These are phyloP conservation scores for Heliconius charithonia DNA, from an alignment of 2,888 invertebrate species.

Conservation along the genomic window DNA sequence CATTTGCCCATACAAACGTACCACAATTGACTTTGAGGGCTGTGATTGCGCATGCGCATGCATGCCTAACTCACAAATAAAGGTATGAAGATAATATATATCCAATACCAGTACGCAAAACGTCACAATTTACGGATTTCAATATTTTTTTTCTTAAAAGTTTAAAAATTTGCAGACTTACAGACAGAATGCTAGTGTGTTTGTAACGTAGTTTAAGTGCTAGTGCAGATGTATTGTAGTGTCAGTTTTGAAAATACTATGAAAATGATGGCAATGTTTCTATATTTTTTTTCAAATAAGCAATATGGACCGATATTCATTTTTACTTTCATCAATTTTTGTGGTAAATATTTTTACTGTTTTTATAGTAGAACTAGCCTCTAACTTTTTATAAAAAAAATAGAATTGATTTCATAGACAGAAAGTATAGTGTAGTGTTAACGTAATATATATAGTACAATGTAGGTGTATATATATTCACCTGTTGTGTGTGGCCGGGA, in stretches of 20 bases:
- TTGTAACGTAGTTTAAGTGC: background rate
- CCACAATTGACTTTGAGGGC: background rate
- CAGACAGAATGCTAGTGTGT: background rate
- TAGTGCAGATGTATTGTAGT: background rate
- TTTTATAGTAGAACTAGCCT: no score
- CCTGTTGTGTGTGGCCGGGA: slow-evolving; percentile 70
- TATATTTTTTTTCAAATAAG: no score
- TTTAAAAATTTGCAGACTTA: background rate
- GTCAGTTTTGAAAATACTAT: background rate
- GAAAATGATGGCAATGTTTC: no score
- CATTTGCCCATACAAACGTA: background rate
- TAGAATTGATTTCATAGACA: no score
- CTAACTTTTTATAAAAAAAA: no score
- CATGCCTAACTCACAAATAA: background rate
- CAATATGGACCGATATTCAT: no score
- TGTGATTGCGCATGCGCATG: background rate
- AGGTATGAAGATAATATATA: background rate
- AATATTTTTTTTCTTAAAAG: no score
- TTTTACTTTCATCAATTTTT: no score
- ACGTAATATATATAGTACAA: background rate
- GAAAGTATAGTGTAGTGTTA: background rate
- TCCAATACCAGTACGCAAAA: background rate
- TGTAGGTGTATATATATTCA: slow-evolving; percentile 44
- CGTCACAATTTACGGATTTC: background rate
- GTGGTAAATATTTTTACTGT: no score